Conservation (phyloP, 2,113 vertebrate species). For the Corvus hawaiiensis region DNA sequence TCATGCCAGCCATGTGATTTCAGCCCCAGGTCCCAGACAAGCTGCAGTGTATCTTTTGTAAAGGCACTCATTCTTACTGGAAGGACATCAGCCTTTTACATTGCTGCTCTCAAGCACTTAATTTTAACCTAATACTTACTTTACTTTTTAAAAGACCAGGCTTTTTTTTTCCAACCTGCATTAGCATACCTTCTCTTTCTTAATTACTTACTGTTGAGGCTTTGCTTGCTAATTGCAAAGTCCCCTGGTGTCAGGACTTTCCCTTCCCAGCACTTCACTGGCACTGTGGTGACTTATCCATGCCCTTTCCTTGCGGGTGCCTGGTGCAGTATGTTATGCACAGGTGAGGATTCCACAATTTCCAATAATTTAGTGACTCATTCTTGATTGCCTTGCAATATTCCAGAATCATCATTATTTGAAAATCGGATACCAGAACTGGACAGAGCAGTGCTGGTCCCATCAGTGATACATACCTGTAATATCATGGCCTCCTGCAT, state of each 20-base stretch:
- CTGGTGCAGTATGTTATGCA: neutral
- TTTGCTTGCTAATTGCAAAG: neutral
- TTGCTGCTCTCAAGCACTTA: neutral
- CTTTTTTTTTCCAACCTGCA: neutral
- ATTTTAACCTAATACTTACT: neutral
- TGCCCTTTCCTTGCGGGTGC: neutral
- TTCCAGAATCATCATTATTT: neutral
- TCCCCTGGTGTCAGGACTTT: neutral
- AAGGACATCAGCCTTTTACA: neutral
- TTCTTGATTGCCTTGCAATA: neutral
- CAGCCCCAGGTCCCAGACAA: neutral
- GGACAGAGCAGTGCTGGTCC: neutral
- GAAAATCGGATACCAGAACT: neutral
- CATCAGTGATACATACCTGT: neutral
- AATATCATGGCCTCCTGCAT: slow-evolving; percentile 22
- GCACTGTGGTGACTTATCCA: neutral
- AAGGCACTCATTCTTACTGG: neutral
- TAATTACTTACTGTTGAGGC: neutral
- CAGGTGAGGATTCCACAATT: neutral
- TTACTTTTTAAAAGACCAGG: neutral
- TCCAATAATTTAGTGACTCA: neutral
- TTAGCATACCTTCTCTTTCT: neutral
- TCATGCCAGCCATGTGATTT: neutral
- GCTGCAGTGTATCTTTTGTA: neutral
- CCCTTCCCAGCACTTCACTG: neutral